phyloP scores from a whole-genome alignment of 2,113 vertebrate genomes.

The Oryzias javanicus region DNA sequence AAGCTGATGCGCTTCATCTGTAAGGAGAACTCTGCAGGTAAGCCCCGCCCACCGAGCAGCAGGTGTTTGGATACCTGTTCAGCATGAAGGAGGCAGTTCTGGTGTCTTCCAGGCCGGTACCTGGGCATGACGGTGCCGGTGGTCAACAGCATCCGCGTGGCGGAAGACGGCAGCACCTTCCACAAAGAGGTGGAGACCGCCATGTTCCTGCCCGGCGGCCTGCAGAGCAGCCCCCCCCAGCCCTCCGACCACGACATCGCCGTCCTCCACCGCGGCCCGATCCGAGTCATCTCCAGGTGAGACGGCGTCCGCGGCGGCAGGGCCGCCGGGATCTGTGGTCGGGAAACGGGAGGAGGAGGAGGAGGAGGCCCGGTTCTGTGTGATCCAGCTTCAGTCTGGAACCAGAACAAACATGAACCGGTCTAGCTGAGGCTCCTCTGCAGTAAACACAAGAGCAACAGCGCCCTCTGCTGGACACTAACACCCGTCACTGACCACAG shows the following conservation, averaged over 20 bases:
- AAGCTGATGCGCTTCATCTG: conserved; percentile 91
- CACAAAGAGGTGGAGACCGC: conserved; percentile 76
- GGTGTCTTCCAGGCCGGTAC: conserved; percentile 67
- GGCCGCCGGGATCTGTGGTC: too few species aligned
- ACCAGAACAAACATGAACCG: background rate
- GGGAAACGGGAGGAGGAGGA: too few species aligned
- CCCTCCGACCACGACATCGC: conserved; percentile 77
- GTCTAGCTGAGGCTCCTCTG: too few species aligned
- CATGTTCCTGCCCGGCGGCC: conserved; percentile 78
- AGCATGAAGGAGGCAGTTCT: background rate
- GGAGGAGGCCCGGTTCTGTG: too few species aligned
- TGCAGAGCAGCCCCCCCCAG: conserved; percentile 74
- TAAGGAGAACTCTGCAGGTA: conserved; percentile 85
- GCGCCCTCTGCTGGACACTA: too few species aligned
- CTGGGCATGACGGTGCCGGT: conserved; percentile 85
- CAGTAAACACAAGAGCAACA: too few species aligned
- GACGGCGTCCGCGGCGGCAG: background rate
- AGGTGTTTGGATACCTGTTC: too few species aligned
- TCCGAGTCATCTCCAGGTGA: conserved; percentile 81
- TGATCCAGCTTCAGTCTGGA: background rate
- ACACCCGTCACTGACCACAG: too few species aligned
- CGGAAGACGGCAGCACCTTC: conserved; percentile 67
- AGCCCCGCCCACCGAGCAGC: conserved; percentile 1
- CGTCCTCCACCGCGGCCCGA: conserved; percentile 70
- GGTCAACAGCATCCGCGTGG: conserved; percentile 77